Evolutionary conservation across 30 jellyfish, hydroid and myxozoan species (phyloP), one percentile per base, ranked within the genome.

Genomic region (Aurelia sp.): DNA sequence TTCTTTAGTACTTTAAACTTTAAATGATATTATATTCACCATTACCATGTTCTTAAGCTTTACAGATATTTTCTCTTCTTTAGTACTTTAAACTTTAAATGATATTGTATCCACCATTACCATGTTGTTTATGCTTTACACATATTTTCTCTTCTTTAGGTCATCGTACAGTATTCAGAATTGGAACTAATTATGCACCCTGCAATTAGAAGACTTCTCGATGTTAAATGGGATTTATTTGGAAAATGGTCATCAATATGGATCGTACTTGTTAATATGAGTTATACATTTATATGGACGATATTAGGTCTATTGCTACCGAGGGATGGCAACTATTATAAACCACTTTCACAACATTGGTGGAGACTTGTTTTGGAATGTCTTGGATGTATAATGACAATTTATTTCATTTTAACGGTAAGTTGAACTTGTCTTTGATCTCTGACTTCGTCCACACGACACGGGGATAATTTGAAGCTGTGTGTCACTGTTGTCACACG

Each of bases 181-280:
- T 83, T 91, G 19, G 91, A 90, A 40, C 84, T 95, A n/a, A 95
- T 95, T 53, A 95, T 95, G 99, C 99, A 95, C 62, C 99, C 99
- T 11, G 99, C 96, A 40, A 90, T 95, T 6, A 96, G 96, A 9
- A 60, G 99, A 57, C 76, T 95, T 15, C 93, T 95, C 12, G 91
- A 86, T 47, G 96, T 91, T 57, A 95, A 95, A 77, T 85, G 97
- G 94, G 96, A 89, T 51, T 63, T 95, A 44, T 95, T 84, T 76
- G 99, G 99, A 2, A 96, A 91, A 74, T 79, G 99, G 89, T 74
- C 91, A 5, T 95, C 96, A 27, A 76, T 95, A 17, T 81, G 92
- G 86, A 71, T 63, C 12, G 92, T 95, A 5, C 68, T 95, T 5
- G 88, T 95, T 44, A 95, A 95, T 69, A 64, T 95, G 88, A 65